Evolutionary conservation across 2,797 vertebrate species (phyloP).

Genomic region (Acipenser ruthenus): DNA sequence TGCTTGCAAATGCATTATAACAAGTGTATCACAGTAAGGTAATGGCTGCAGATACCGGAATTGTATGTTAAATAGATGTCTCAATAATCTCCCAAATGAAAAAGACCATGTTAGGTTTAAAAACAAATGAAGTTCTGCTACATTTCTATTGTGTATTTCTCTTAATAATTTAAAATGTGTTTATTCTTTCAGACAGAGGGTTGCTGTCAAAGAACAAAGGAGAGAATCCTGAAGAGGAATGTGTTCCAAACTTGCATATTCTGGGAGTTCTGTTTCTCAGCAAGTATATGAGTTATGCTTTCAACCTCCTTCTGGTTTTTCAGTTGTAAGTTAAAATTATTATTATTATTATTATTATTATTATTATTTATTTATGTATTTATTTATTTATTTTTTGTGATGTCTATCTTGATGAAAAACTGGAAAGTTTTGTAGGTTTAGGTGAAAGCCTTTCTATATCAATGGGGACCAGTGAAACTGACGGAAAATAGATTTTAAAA

Average conservation of each 20-base stretch:
- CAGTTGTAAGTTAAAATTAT: slow-evolving; percentile 51
- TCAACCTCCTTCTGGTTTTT: slow-evolving; percentile 54
- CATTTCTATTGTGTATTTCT: background rate
- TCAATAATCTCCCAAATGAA: slow-evolving; percentile 12
- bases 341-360: background rate
- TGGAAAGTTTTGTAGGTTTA: no score
- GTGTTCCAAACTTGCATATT: slow-evolving; percentile 51
- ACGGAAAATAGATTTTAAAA: no score
- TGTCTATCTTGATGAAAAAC: no score
- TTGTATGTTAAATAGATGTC: slow-evolving; percentile 15
- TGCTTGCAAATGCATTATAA: slow-evolving; percentile 1
- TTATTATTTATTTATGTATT: background rate
- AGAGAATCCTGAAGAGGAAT: slow-evolving; percentile 26
- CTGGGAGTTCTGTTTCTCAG: slow-evolving; percentile 53
- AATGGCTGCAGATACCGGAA: slow-evolving; percentile 16
- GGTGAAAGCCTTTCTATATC: no score
- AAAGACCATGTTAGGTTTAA: background rate
- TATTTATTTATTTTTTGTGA: no score
- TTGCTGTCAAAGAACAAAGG: slow-evolving; percentile 36
- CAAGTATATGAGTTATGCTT: slow-evolving; percentile 49
- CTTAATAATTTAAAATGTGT: background rate
- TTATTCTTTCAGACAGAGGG: slow-evolving; percentile 40
- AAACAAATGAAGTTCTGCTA: background rate
- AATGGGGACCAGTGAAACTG: no score
- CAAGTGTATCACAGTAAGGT: slow-evolving; percentile 1